These are phyloP conservation scores for Chiridota heheva DNA, from an alignment of 35 echinoderm and acorn worm genomes.

Conservation along the genomic window DNA sequence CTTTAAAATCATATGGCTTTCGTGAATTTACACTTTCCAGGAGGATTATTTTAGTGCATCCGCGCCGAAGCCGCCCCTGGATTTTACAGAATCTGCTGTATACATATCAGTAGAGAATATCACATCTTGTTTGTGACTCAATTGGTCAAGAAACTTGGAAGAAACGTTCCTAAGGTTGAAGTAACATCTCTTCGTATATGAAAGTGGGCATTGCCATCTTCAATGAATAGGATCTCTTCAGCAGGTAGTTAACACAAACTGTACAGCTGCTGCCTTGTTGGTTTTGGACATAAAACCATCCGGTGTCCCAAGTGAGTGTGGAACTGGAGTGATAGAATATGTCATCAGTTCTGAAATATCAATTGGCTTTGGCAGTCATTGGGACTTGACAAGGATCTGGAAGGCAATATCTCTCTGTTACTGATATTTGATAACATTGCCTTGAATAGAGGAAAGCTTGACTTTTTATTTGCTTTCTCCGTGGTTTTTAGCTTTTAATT, in stretches of 20 bases:
- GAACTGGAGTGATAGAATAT: slow-evolving; percentile 46
- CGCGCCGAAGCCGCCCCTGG: slow-evolving; percentile 22
- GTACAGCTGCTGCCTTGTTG: slow-evolving; percentile 40
- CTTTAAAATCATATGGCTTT: slow-evolving; percentile 24
- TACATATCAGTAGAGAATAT: slow-evolving; percentile 53
- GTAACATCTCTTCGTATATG: not conserved
- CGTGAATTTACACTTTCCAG: not conserved
- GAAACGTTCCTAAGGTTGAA: not conserved
- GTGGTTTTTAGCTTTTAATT: slow-evolving; percentile 50
- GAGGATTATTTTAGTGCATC: slow-evolving; percentile 30
- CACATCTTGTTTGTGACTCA: slow-evolving; percentile 23
- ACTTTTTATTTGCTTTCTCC: slow-evolving; percentile 30
- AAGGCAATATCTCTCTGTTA: slow-evolving; percentile 49
- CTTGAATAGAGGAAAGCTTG: slow-evolving; percentile 37
- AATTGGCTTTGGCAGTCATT: slow-evolving; percentile 4
- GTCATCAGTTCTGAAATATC: slow-evolving; percentile 41
- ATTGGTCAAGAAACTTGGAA: slow-evolving; percentile 1
- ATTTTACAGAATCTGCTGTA: slow-evolving; percentile 27
- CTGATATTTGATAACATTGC: slow-evolving; percentile 32
- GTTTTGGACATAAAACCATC: slow-evolving; percentile 54
- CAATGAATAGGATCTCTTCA: slow-evolving; percentile 38
- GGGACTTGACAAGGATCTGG: slow-evolving; percentile 42
- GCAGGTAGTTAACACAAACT: not conserved
- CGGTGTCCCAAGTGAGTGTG: slow-evolving; percentile 25
- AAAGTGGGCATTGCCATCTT: too few species aligned